Evolutionary conservation across 2,888 invertebrate species (phyloP).

Genomic region (Rhorus exstirpatorius): DNA sequence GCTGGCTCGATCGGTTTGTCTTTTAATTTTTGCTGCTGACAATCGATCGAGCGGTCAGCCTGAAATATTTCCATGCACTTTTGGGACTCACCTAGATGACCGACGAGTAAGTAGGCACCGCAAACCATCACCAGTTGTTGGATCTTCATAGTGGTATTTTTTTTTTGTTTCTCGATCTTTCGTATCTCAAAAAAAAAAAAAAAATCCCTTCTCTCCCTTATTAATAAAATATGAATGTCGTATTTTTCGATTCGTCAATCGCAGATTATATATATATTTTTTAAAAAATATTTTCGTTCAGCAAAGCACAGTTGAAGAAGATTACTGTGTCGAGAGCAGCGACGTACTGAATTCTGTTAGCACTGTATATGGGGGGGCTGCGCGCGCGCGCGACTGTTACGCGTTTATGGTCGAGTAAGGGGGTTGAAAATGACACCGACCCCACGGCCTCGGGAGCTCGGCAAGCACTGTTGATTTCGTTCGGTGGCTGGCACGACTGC

Average conservation of each 20-base stretch:
- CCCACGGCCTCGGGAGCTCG: slow-evolving; percentile 81
- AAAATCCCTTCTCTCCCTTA: not conserved
- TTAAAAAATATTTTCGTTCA: not conserved
- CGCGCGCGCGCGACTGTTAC: slow-evolving; percentile 58
- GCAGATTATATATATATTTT: not conserved
- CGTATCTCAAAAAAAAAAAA: not conserved
- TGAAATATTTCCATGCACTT: slow-evolving; percentile 7
- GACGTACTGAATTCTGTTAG: slow-evolving; percentile 45
- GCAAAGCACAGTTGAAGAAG: slow-evolving; percentile 24
- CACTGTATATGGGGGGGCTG: slow-evolving; percentile 66
- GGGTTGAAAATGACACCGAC: slow-evolving; percentile 79
- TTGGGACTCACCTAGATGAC: slow-evolving; percentile 72
- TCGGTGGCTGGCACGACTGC: slow-evolving; percentile 77
- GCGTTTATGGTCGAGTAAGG: slow-evolving; percentile 40
- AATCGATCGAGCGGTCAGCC: not conserved
- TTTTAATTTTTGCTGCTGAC: too few relatives aligned
- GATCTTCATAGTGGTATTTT: slow-evolving; percentile 70
- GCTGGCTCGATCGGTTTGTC: too few relatives aligned
- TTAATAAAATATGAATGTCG: not conserved
- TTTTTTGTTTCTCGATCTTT: slow-evolving; percentile 11
- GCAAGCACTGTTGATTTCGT: slow-evolving; percentile 80
- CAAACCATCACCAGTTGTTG: slow-evolving; percentile 70
- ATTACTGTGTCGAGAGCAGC: slow-evolving; percentile 40
- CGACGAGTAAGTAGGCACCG: slow-evolving; percentile 72
- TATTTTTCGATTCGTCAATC: not conserved